A percentile compares a stretch with the other conserved stretches of the same genome.
Evolutionary conservation across 2,888 invertebrate genomes (phyloP).

Genomic region (Pardosa pseudoannulata): DNA sequence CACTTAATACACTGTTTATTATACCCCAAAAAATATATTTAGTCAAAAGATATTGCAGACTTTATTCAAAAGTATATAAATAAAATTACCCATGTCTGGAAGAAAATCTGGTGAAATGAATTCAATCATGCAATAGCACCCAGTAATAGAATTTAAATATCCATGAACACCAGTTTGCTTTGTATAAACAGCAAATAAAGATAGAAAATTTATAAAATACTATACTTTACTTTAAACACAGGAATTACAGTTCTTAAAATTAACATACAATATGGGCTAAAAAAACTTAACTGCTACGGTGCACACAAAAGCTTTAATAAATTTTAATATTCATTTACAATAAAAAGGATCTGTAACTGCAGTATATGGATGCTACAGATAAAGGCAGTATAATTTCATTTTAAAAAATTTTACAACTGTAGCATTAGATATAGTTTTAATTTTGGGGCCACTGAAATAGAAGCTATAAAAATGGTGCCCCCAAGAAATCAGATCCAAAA

Average conservation of each 20-base stretch:
- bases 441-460: not conserved
- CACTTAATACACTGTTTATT: too few species aligned
- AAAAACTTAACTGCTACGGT: slow-evolving; percentile 2
- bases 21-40: too few species aligned
- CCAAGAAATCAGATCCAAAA: not conserved
- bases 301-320: slow-evolving; percentile 56
- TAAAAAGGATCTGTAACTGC: slow-evolving; percentile 27
- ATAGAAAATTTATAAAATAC: not conserved
- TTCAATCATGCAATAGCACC: too few species aligned
- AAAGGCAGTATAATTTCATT: not conserved
- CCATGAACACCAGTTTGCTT: too few species aligned
- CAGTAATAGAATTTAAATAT: too few species aligned
- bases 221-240: slow-evolving; percentile 1
- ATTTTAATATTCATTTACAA: slow-evolving; percentile 45
- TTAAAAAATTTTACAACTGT: not conserved
- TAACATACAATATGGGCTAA: not conserved
- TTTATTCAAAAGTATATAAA: too few species aligned
- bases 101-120: too few species aligned
- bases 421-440: not conserved
- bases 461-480: not conserved
- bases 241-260: not conserved
- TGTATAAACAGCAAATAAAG: not conserved
- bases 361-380: slow-evolving; percentile 13
- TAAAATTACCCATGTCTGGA: too few species aligned
- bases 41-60: too few species aligned